A percentile compares a stretch with the other conserved stretches of the same genome.
These are phyloP conservation scores for Proterorhinus semilunaris DNA, from an alignment of 2,113 vertebrate species.

Conservation along the genomic window DNA sequence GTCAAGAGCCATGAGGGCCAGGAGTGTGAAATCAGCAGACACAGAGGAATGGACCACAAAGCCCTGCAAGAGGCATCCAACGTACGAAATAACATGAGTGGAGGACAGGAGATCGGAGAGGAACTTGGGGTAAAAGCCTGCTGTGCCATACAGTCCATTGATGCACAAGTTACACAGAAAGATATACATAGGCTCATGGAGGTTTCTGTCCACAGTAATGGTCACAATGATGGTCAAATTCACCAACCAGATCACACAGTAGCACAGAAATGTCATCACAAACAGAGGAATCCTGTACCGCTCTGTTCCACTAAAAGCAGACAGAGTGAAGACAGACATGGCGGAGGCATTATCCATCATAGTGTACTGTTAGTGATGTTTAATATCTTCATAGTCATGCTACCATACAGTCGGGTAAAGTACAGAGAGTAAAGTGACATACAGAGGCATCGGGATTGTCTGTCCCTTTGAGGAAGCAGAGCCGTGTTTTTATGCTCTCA, in stretches of 20 bases:
- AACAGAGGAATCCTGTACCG: slow-evolving; percentile 33
- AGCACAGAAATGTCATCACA: slow-evolving; percentile 39
- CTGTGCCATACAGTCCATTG: slow-evolving; percentile 46
- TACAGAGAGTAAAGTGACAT: neutral
- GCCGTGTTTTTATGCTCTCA: neutral
- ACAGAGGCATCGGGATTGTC: neutral
- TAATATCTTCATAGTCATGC: neutral
- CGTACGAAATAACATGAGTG: slow-evolving; percentile 39
- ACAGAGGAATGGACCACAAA: slow-evolving; percentile 41
- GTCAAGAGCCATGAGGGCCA: slow-evolving; percentile 46
- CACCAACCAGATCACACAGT: slow-evolving; percentile 42
- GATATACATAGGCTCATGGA: slow-evolving; percentile 58
- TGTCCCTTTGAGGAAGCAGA: neutral
- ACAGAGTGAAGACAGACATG: slow-evolving; percentile 36
- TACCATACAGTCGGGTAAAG: neutral
- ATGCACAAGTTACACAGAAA: slow-evolving; percentile 54
- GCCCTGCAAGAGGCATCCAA: slow-evolving; percentile 47
- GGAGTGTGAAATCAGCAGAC: slow-evolving; percentile 34
- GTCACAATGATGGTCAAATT: slow-evolving; percentile 38
- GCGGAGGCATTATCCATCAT: slow-evolving; percentile 45
- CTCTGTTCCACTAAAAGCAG: slow-evolving; percentile 20
- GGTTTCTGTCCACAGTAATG: slow-evolving; percentile 30
- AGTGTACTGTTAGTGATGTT: neutral
- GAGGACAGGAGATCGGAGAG: slow-evolving; percentile 37
- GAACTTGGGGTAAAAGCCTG: slow-evolving; percentile 54